These are phyloP conservation scores for Colletes latitarsis DNA, from an alignment of 1,140 invertebrate genomes.

Conservation along the genomic window DNA sequence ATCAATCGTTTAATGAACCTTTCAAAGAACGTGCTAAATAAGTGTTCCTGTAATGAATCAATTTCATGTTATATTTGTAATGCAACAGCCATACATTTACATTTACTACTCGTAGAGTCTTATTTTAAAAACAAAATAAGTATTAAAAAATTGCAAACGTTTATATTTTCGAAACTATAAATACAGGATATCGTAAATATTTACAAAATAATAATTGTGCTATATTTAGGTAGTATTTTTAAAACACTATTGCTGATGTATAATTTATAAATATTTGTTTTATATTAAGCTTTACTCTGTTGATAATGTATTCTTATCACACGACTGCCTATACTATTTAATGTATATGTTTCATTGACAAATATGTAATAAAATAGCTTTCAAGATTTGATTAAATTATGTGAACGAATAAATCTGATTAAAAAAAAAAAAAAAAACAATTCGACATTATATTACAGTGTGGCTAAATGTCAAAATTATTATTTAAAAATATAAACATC, in stretches of 20 bases:
- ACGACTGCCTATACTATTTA: background rate
- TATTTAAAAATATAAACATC: background rate
- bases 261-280: background rate
- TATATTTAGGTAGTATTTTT: slow-evolving; percentile 1
- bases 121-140: background rate
- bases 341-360: background rate
- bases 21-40: background rate
- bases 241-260: background rate
- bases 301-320: background rate
- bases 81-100: background rate
- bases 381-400: background rate
- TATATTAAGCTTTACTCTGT: background rate
- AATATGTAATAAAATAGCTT: slow-evolving; percentile 17
- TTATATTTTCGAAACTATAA: background rate
- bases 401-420: slow-evolving; percentile 13
- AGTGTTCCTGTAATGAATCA: slow-evolving; percentile 1
- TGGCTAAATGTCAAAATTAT: no score
- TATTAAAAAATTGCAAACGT: background rate
- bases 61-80: slow-evolving; percentile 3
- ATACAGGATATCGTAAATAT: background rate
- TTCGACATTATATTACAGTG: background rate
- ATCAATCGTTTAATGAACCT: background rate
- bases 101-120: background rate
- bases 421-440: no score
- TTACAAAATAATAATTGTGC: background rate